Percentiles rank a stretch among this genome's conserved stretches.
Conservation (phyloP, 2,113 vertebrate species). For the Scortum barcoo region DNA sequence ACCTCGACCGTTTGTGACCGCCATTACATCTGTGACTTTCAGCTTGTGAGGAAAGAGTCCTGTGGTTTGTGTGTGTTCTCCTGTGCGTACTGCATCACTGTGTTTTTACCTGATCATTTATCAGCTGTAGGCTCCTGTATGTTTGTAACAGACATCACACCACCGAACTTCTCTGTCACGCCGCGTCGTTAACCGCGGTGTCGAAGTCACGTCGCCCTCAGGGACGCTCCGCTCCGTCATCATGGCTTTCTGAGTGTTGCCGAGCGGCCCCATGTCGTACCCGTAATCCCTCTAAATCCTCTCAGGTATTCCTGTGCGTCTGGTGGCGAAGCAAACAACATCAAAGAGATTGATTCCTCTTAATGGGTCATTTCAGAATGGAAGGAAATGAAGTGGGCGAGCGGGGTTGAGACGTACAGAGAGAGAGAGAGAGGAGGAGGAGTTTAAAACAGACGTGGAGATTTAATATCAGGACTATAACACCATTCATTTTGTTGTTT, state of each 20-base stretch:
- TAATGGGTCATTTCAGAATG: slow-evolving; percentile 51
- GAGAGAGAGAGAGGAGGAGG: background rate
- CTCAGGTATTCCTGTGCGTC: slow-evolving; percentile 31
- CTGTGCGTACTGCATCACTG: too few species aligned
- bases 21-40: too few species aligned
- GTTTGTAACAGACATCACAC: background rate
- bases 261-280: background rate
- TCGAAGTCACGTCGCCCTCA: background rate
- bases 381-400: slow-evolving; percentile 18
- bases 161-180: background rate
- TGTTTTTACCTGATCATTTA: background rate
- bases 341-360: slow-evolving; percentile 46
- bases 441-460: background rate
- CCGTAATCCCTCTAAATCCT: slow-evolving; percentile 52
- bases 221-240: slow-evolving; percentile 5
- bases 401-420: background rate
- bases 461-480: accelerated
- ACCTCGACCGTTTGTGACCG: too few species aligned
- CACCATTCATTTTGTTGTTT: background rate
- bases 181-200: background rate
- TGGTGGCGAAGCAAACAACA: slow-evolving; percentile 35
- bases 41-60: too few species aligned
- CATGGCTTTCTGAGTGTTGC: slow-evolving; percentile 30
- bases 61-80: too few species aligned
- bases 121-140: background rate